Evolutionary conservation across 2,113 vertebrate species (phyloP), one percentile per base, ranked within the genome.

Genomic region (Anser brachyrhynchus): DNA sequence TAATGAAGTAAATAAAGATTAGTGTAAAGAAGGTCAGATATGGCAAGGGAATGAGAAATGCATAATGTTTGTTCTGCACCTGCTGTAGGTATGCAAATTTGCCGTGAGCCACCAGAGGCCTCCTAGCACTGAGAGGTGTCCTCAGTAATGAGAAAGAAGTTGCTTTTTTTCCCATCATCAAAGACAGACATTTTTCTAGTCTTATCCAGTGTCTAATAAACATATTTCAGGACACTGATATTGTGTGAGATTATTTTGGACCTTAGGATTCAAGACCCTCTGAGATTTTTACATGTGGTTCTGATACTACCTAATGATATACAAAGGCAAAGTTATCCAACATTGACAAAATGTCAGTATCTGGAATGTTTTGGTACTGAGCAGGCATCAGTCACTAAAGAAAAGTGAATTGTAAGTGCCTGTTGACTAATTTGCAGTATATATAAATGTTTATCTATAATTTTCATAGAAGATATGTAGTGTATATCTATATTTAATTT

Each of bases 1-100:
- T 93, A 92, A 94, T 87, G 87, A 95, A 54, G 71, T 54, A 94
- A 96, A 93, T 74, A 95, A 72, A 82, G 70, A 61, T 79, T 39
- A 75, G 26, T 4, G 16, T 44, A 29, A 37, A 84, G 62, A 22
- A 66, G 44, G n/a, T 84, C 51, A n/a, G 73, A 69, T 92, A 35
- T 65, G 35, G 54, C 87, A 93, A 41, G 91, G 81, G 91, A 95
- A 55, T 44, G 13, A 67, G 73, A 35, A 82, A 21, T 6, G 43
- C 65, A 39, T n/a, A n/a, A n/a, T 0, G 1, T 82, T 91, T 94
- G 73, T 75, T 94, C 65, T 89, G 84, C 81, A 87, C 84, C 80
- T 91, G 87, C 52, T 92, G 29, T 20, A 78, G 46, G 31, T 66
- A 82, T 87, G 87, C 33, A 91, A 94, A 93, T 91, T 22, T 70